Conservation (phyloP, 2,797 vertebrate genomes). For the Neopelma chrysocephalum region DNA sequence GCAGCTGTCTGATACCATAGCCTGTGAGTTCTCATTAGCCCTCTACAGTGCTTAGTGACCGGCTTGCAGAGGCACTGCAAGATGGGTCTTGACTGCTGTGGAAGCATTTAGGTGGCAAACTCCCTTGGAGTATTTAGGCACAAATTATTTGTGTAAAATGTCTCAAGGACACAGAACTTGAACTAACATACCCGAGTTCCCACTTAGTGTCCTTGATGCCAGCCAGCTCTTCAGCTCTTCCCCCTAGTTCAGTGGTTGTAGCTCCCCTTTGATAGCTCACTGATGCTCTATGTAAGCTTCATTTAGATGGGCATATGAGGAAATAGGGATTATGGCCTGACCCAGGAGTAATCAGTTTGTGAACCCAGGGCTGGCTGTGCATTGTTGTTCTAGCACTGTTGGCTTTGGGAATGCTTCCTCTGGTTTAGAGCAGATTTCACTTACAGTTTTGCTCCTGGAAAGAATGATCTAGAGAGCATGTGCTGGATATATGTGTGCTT, state of each 20-base stretch:
- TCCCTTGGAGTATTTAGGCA: neutral
- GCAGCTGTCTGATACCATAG: neutral
- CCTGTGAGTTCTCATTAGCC: neutral
- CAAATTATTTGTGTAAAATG: neutral
- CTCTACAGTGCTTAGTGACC: neutral
- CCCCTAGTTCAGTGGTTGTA: neutral
- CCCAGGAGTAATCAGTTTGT: neutral
- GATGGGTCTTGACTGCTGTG: neutral
- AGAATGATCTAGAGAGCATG: neutral
- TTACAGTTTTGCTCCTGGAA: neutral
- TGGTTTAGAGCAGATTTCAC: neutral
- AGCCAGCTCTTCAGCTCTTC: neutral
- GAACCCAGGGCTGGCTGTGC: neutral
- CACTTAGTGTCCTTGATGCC: neutral
- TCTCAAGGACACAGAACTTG: neutral
- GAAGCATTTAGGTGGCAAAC: neutral
- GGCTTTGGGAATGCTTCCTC: neutral
- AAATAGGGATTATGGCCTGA: neutral
- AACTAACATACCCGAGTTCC: neutral
- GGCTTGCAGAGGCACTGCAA: neutral
- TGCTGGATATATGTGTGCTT: neutral
- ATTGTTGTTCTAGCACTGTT: neutral
- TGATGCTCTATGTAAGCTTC: neutral
- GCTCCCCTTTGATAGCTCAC: neutral
- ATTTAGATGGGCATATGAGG: neutral